Evolutionary conservation across 2,888 invertebrate species (phyloP), one percentile per base, ranked within the genome.

Genomic region (Hemithea aestivaria): DNA sequence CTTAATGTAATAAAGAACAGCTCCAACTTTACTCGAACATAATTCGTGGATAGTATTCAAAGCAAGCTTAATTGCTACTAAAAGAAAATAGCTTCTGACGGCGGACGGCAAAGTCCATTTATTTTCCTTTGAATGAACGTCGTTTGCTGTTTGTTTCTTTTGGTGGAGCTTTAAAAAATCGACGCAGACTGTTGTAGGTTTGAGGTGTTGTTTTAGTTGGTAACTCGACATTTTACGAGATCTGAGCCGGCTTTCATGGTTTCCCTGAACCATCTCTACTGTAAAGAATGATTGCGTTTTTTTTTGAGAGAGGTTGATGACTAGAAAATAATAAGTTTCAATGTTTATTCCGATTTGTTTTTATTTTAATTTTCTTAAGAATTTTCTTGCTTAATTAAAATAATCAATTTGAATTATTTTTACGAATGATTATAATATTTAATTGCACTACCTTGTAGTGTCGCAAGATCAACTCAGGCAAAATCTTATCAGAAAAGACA

Each of bases 21-120:
- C 21, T 27, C 32, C 9, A 31, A 41, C 33, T 51, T 40, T 43
- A 34, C 35, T 41, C 20, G 22, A 40, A 30, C 32, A 40, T 38
- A 43, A 48, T 45, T 50, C 36, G 46, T 37, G 41, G 35, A 51
- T 48, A 47, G 45, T 45, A 45, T 41, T 48, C 51, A 51, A 48
- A 45, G 42, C 46, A 50, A 58, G 58, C 54, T 58, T 57, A 62
- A 58, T 58, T 58, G 54, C 53, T 52, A 58, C 51, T 55, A 58
- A 58, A 61, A 57, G 51, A 51, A 61, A 64, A 58, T 53, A 55
- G 52, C 48, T 53, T 46, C 41, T 37, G 45, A 45, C 40, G 43
- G 48, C 50, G 42, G 45, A 45, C 40, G 43, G 48, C 50, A 40
- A 34, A 30, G 39, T 49, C 45, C 52, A 62, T 62, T 60, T 57